Percentiles rank a stretch among this genome's conserved stretches.
Conservation (phyloP, 2,888 invertebrate species). For the Tholera decimalis region DNA sequence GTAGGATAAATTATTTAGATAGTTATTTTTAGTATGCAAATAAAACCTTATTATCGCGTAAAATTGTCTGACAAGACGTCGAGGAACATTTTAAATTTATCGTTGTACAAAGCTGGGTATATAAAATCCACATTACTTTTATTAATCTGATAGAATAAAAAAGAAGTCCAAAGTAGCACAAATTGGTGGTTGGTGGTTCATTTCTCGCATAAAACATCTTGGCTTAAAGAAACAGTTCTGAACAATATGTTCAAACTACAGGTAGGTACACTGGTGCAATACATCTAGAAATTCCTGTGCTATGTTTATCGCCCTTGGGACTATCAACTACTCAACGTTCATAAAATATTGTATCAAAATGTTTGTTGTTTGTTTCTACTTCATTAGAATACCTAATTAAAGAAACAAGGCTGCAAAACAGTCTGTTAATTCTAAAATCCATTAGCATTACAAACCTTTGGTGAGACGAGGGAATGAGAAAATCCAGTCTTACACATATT, state of each 20-base stretch:
- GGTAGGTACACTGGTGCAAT: slow-evolving; percentile 7
- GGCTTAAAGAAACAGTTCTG: background rate
- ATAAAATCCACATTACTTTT: slow-evolving; percentile 20
- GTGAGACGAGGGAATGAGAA: background rate
- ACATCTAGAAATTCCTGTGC: background rate
- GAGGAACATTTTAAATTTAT: slow-evolving; percentile 21
- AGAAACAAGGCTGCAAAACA: background rate
- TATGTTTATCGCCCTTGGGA: slow-evolving; percentile 13
- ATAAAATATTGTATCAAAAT: background rate
- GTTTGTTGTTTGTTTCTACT: background rate
- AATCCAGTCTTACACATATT: slow-evolving; percentile 5
- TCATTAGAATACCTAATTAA: background rate
- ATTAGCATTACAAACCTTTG: background rate
- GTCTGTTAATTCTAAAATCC: background rate
- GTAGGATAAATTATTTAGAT: background rate
- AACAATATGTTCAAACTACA: slow-evolving; percentile 11
- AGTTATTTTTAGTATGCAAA: slow-evolving; percentile 5
- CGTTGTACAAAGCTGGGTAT: background rate
- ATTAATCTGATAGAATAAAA: slow-evolving; percentile 19
- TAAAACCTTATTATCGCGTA: background rate
- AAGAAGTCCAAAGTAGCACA: slow-evolving; percentile 1
- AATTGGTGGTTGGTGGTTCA: background rate
- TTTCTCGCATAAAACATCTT: slow-evolving; percentile 1
- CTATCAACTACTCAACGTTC: background rate
- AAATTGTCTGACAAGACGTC: background rate